A percentile compares a stretch with the other conserved stretches of the same genome.
phyloP scores from a whole-genome alignment of 1,140 invertebrate genomes.

The Papilio aristodemus region DNA sequence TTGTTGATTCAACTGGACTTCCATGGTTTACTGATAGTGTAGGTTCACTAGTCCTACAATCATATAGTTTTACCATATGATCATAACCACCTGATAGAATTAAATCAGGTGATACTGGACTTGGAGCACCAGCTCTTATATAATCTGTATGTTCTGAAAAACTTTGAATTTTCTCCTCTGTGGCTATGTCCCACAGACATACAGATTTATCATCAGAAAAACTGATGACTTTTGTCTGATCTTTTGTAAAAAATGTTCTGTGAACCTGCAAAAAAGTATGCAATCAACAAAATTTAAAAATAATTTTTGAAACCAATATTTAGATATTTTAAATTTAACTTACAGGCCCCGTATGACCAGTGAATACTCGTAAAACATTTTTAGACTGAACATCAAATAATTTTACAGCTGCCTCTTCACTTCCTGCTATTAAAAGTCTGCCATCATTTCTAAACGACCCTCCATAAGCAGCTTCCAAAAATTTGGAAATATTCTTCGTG shows the following conservation, averaged over 20 bases:
- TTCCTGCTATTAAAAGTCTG: slow-evolving; percentile 90
- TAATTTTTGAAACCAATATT: slow-evolving; percentile 5
- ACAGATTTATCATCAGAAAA: slow-evolving; percentile 97
- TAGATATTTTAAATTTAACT: slow-evolving; percentile 40
- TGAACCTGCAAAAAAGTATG: slow-evolving; percentile 83
- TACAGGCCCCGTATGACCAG: slow-evolving; percentile 80
- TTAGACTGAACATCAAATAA: slow-evolving; percentile 93
- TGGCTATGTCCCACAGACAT: slow-evolving; percentile 93
- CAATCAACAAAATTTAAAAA: slow-evolving; percentile 26
- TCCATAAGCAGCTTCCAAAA: slow-evolving; percentile 92
- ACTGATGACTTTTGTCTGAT: slow-evolving; percentile 90
- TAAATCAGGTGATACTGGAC: slow-evolving; percentile 87
- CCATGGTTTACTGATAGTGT: slow-evolving; percentile 92
- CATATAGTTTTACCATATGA: slow-evolving; percentile 93
- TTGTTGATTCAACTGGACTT: slow-evolving; percentile 92
- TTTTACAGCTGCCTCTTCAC: slow-evolving; percentile 92
- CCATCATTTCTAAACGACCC: slow-evolving; percentile 93
- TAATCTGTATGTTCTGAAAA: slow-evolving; percentile 91
- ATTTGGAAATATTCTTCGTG: slow-evolving; percentile 91
- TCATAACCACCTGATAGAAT: slow-evolving; percentile 96
- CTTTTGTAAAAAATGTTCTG: slow-evolving; percentile 90
- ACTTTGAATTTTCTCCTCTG: slow-evolving; percentile 85
- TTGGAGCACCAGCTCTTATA: slow-evolving; percentile 89
- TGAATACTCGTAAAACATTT: slow-evolving; percentile 85
- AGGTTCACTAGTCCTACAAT: slow-evolving; percentile 87